Evolutionary conservation across 2,888 invertebrate species (phyloP).

Genomic region (Tipula lateralis): DNA sequence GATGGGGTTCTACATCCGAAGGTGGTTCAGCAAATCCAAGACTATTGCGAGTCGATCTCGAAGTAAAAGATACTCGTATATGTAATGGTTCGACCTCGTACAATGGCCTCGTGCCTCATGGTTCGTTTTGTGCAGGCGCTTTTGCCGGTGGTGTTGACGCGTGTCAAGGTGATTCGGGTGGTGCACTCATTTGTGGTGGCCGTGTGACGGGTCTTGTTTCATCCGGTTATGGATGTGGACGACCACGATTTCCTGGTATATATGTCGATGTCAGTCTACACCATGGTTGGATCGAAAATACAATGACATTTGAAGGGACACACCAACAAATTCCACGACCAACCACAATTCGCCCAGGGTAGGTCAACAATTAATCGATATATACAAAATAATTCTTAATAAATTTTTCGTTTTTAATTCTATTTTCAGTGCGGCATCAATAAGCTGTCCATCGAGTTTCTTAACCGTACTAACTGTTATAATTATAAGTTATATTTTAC

Average conservation of each 20-base stretch:
- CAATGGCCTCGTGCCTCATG: slow-evolving; percentile 26
- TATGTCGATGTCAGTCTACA: slow-evolving; percentile 33
- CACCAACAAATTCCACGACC: neutral
- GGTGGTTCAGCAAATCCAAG: slow-evolving; percentile 20
- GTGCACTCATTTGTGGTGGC: slow-evolving; percentile 33
- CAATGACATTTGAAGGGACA: neutral
- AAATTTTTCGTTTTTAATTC: neutral
- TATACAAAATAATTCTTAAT: neutral
- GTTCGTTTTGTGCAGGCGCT: slow-evolving; percentile 33
- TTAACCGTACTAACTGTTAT: neutral
- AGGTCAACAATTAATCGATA: neutral
- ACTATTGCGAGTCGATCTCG: slow-evolving; percentile 29
- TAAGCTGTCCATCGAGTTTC: neutral
- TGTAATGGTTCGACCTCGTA: slow-evolving; percentile 32
- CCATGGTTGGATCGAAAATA: slow-evolving; percentile 31
- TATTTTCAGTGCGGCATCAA: neutral
- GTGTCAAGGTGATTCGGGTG: slow-evolving; percentile 34
- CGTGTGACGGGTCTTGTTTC: slow-evolving; percentile 34
- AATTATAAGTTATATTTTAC: neutral
- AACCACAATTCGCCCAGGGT: slow-evolving; percentile 26
- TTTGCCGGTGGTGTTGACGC: slow-evolving; percentile 33
- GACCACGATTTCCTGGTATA: slow-evolving; percentile 33
- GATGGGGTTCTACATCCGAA: slow-evolving; percentile 31
- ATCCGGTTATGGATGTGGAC: slow-evolving; percentile 33
- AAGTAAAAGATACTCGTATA: neutral